Base-by-base conservation (phyloP, 2,888 invertebrate species). In the Keiferia lycopersicella region DNA sequence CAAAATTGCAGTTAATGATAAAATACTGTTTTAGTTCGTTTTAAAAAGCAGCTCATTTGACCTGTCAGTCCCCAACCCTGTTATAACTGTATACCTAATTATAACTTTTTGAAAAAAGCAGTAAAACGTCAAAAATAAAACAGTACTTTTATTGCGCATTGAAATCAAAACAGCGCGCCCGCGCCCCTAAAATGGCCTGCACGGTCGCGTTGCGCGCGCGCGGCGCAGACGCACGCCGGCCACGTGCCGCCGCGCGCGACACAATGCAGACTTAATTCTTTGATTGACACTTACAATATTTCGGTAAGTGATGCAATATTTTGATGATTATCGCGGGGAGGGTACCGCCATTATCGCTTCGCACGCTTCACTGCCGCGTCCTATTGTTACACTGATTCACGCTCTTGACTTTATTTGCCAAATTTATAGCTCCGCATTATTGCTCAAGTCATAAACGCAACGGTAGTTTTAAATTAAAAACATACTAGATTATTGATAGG, bases 271-370 rank as follows among this genome's bases (percentile, higher is more conserved):
- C 87, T 87, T 92, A 92, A 92, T 92, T 90, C 88, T 84, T 87
- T 92, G 92, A 92, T 92, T 92, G 92, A 92, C 92, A 91, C 87
- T 91, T 92, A 92, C 92, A 92, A 92, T 92, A 92, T 92, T 90
- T 88, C 89, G 86, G 87, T 91, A 91, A 92, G 91, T 92, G 92
- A 92, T 86, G 92, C 92, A 91, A 92, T 92, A 91, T 90, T 91
- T 87, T 84, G 91, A 91, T 92, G 86, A 91, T 90, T 91, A 92
- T 92, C 91, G 80, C 76, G 75, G 75, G 72, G 76, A 70, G 74
- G 70, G 73, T 73, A 72, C 76, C 73, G 69, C 75, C 78, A 83
- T 86, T 88, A 88, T 87, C 86, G 76, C 73, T 71, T 69, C 62
- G 74, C 80, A 84, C 83, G 86, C 83, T 86, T 80, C 80, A 74